Base-by-base conservation (phyloP, 1,140 invertebrate species). In the Hycleus cichorii region DNA sequence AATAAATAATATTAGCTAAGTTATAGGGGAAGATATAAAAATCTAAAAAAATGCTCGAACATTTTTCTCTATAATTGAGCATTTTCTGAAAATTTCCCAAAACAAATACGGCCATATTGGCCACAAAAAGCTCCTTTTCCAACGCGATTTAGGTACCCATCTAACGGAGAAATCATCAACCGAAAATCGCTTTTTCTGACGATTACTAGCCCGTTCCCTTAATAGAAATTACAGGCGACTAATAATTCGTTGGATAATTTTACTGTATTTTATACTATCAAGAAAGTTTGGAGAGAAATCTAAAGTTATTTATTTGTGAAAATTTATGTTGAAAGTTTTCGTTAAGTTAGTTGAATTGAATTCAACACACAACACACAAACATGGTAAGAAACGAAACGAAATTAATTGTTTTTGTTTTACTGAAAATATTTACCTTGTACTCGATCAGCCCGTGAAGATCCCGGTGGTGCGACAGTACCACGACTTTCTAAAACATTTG, bases 401-500 rank as follows among this genome's bases (percentile, higher is more conserved):
- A 9, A 47, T 18, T 10, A 25, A 27, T 27, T 24, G 3, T 18
- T 47, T 47, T 24, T 18, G 12, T 24, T 27, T 47, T 12, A 18
- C 7, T 47, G 3, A 3, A 27, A 27, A 18, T 49, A 39, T 47
- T 58, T 58, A 81, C 80, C 78, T 80, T 80, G 78, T 50, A 80
- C 78, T 65, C 78, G 71, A 70, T 81, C 80, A 52, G 78, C 79
- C 61, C 78, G 72, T n/a, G 79, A 80, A 8, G 32, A 32, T 47
- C 69, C 70, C 11, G 68, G 57, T 0, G 71, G 76, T 6, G 77
- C 72, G 11, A 74, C 74, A 3, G 80, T 81, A 62, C 81, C 82
- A 42, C 81, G 74, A 48, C 82, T 84, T 60, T 88, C 85, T 58
- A 85, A 70, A 6, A 80, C 82, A 9, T 83, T 79, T 0, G 82